Conservation (phyloP, 2,113 vertebrate species). For the Lophura nycthemera region DNA sequence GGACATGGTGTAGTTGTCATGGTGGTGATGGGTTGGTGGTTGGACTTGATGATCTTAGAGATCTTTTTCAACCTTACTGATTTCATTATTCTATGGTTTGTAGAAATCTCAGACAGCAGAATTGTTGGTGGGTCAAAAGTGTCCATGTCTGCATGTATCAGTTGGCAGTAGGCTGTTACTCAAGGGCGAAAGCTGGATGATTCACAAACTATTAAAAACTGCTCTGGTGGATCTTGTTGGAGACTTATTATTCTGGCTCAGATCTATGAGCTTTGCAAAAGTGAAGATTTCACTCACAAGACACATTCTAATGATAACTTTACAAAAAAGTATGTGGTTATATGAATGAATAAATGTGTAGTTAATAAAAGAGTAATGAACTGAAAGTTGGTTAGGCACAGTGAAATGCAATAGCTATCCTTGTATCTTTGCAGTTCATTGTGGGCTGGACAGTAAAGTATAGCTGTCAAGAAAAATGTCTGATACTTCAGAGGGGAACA, state of each 20-base stretch:
- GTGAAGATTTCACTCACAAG: not conserved
- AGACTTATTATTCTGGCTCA: not conserved
- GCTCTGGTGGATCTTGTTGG: not conserved
- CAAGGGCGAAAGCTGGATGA: not conserved
- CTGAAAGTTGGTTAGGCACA: not conserved
- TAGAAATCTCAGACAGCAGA: not conserved
- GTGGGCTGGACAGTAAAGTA: not conserved
- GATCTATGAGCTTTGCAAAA: not conserved
- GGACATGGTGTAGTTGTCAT: no score
- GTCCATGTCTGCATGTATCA: not conserved
- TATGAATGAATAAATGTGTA: not conserved
- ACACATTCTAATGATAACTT: not conserved
- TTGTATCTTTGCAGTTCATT: not conserved
- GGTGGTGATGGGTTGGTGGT: no score
- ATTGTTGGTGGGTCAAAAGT: not conserved
- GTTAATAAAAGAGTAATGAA: not conserved
- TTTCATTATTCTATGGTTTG: not conserved
- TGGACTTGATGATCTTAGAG: no score
- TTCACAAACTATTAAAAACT: not conserved
- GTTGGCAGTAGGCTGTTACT: not conserved
- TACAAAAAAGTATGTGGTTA: not conserved
- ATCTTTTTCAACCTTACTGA: no score
- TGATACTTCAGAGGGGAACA: slow-evolving; percentile 25
- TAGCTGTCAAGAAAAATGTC: not conserved
- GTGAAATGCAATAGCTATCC: not conserved